These are phyloP conservation scores for Neolamprologus caudopunctatus DNA, from an alignment of 2,113 vertebrate genomes.

Conservation along the genomic window DNA sequence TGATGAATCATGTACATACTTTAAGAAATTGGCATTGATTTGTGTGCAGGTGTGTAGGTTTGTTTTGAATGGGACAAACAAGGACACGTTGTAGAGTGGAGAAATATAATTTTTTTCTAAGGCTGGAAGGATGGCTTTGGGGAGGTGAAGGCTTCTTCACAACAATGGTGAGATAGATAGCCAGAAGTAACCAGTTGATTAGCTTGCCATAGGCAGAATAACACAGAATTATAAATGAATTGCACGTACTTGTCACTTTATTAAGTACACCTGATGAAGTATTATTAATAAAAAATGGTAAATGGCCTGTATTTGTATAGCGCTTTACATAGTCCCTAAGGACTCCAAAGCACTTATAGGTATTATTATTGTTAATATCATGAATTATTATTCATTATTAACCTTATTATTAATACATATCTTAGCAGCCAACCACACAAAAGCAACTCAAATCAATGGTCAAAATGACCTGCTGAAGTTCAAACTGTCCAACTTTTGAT, in stretches of 20 bases:
- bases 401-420: not conserved
- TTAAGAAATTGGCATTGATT: not conserved
- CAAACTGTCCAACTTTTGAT: not conserved
- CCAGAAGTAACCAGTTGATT: not conserved
- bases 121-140: not conserved
- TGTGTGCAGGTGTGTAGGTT: conserved; percentile 2
- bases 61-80: not conserved
- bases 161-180: not conserved
- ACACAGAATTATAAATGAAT: not conserved
- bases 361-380: not conserved
- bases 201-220: not conserved
- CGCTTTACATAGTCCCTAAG: not conserved
- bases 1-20: not conserved
- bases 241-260: not conserved
- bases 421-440: not conserved
- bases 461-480: not conserved
- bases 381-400: not conserved
- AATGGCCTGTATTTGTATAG: not conserved
- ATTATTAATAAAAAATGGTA: not conserved
- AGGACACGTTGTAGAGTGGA: not conserved
- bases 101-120: not conserved
- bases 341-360: not conserved
- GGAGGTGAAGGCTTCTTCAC: not conserved
- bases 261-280: not conserved
- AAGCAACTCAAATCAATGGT: not conserved